Base-by-base conservation (phyloP, 1,140 invertebrate genomes). In the Popillia japonica region DNA sequence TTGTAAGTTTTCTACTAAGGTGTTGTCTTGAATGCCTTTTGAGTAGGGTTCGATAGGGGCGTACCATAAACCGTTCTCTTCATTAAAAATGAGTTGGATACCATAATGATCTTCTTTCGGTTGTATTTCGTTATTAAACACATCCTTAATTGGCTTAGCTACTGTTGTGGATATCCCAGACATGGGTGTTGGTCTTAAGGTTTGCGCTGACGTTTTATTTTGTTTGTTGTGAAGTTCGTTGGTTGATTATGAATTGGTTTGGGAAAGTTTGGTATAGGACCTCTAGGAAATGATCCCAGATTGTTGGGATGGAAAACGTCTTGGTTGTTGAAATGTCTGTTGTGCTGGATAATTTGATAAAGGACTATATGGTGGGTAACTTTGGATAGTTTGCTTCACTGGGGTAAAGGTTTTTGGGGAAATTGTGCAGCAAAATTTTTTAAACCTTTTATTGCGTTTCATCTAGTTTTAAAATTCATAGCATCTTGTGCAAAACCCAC, bases 51-150 rank as follows among this genome's bases (percentile, higher is more conserved):
- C 27, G 2, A 73, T 40, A 3, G 72, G 72, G 9, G 23, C 17
- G 22, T 73, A 73, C 72, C 72, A 73, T 73, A 73, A 73, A 0
- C 72, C 72, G 40, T 73, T 40, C 10, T 34, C 34, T 73, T 73
- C 72, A 22, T 73, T 73, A 9, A 34, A 73, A 14, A 73, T 40
- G 2, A 27, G 72, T 40, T 3, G 27, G 8, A 40, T 2, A 22
- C n/a, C 72, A 6, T 73, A 8, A 9, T 73, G 17, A 73, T 40
- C 11, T 40, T 40, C 64, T 1, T 68, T 8, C 20, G 17, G 17
- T 22, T 20, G 6, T 7, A 73, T 2, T 73, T 73, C 72, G 23
- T 0, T 34, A 8, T 27, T 73, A 41, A 22, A 20, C 7, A 73
- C 0, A 14, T 73, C 23, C 40, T 73, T 40, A 27, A 20, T 40